These are phyloP conservation scores for Sinocyclocheilus rhinocerous DNA, from an alignment of 2,113 vertebrate species.

Conservation along the genomic window DNA sequence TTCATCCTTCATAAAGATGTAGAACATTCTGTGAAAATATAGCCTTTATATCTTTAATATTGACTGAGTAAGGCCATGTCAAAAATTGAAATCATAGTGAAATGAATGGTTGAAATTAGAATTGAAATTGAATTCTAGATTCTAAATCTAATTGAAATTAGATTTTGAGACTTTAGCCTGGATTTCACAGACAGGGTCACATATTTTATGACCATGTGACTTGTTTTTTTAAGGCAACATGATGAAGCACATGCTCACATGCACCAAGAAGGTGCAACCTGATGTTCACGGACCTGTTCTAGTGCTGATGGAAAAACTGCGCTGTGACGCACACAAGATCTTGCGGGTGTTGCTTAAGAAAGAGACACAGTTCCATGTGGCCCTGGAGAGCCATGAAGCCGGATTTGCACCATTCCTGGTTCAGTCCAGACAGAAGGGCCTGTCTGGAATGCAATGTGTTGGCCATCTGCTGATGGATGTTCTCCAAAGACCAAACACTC, in stretches of 20 bases:
- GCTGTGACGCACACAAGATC: constrained; percentile 37
- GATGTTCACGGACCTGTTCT: background rate
- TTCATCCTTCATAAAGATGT: too few species aligned
- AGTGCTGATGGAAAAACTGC: constrained; percentile 50
- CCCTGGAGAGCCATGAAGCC: constrained; percentile 61
- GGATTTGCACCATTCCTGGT: constrained; percentile 54
- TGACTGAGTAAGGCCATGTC: too few species aligned
- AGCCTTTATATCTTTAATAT: too few species aligned
- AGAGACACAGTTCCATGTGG: constrained; percentile 46
- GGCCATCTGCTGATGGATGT: constrained; percentile 71
- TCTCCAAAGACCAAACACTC: constrained; percentile 41
- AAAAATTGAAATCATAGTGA: too few species aligned
- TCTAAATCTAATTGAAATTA: too few species aligned
- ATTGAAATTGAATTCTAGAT: too few species aligned
- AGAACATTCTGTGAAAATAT: too few species aligned
- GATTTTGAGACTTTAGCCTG: too few species aligned
- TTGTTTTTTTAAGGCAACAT: constrained; percentile 53
- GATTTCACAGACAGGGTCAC: too few species aligned
- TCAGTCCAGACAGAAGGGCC: constrained; percentile 62
- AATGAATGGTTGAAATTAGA: too few species aligned
- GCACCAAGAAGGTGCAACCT: constrained; percentile 31
- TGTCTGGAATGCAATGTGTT: constrained; percentile 77
- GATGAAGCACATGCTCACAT: background rate
- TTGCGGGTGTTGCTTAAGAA: constrained; percentile 46
- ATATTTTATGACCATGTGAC: constrained; percentile 46